A percentile compares a stretch with the other conserved stretches of the same genome.
Conservation (phyloP, 2,888 invertebrate genomes). For the Chaetoderma sp. region DNA sequence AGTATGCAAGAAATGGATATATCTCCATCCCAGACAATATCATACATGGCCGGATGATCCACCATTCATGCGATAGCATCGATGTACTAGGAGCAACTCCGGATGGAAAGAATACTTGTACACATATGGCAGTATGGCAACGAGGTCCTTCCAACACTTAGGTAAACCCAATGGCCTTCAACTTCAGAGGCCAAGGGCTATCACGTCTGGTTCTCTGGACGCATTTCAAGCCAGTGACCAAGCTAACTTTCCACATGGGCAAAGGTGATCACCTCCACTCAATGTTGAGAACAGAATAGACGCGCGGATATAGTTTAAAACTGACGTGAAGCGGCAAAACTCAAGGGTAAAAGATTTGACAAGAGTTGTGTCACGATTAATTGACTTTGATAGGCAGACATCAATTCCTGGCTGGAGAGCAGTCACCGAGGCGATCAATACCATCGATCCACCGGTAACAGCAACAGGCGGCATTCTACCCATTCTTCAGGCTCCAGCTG, state of each 20-base stretch:
- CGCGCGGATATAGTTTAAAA: too few species aligned
- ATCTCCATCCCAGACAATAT: constrained; percentile 11
- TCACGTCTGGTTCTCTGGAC: background rate
- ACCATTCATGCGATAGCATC: constrained; percentile 21
- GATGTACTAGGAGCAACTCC: constrained; percentile 16
- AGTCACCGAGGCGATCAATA: background rate
- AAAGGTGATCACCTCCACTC: background rate
- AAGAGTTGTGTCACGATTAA: background rate
- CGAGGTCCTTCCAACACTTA: background rate
- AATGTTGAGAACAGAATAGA: background rate
- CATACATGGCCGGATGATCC: background rate
- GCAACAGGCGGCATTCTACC: constrained; percentile 6
- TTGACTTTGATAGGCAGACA: constrained; percentile 1
- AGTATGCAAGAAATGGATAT: too few species aligned
- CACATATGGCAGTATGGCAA: constrained; percentile 26
- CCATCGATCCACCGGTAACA: constrained; percentile 7
- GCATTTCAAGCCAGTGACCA: constrained; percentile 11
- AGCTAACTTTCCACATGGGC: constrained; percentile 3
- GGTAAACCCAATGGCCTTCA: background rate
- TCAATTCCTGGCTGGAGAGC: constrained; percentile 16
- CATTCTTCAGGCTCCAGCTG: constrained; percentile 25
- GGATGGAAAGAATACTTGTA: constrained; percentile 21
- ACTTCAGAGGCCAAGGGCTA: background rate
- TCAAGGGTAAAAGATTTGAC: background rate
- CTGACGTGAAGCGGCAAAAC: too few species aligned